Evolutionary conservation across 2,113 vertebrate species (phyloP).

Genomic region (Stercorarius parasiticus): DNA sequence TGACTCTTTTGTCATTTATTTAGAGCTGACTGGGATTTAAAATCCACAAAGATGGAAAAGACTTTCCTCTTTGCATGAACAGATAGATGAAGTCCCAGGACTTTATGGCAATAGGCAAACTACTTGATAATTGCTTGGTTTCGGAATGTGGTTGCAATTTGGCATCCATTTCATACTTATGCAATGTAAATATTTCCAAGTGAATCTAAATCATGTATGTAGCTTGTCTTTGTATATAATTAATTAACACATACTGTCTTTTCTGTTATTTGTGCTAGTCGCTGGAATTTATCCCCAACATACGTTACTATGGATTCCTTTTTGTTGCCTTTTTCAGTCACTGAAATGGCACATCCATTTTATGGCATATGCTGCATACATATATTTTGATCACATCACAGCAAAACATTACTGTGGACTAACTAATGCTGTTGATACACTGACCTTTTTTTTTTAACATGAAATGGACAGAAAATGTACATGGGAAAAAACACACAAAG

Average conservation of each 20-base stretch:
- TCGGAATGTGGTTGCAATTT: neutral
- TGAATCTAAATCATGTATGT: neutral
- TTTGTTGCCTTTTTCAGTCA: constrained; percentile 36
- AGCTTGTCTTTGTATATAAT: neutral
- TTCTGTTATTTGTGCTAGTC: neutral
- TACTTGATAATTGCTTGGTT: neutral
- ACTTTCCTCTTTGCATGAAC: neutral
- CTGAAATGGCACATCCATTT: constrained; percentile 2
- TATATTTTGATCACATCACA: neutral
- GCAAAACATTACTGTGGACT: neutral
- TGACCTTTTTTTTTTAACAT: neutral
- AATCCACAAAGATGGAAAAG: neutral
- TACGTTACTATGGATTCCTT: constrained; percentile 33
- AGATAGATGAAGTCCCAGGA: neutral
- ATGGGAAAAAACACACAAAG: neutral
- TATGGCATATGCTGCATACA: neutral
- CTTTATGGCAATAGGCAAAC: neutral
- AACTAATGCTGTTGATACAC: neutral
- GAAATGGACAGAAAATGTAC: neutral
- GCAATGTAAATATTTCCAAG: neutral
- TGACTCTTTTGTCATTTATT: neutral
- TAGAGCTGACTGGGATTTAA: neutral
- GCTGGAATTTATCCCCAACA: neutral
- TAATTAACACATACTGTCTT: neutral
- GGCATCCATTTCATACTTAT: neutral